A percentile compares a stretch with the other conserved stretches of the same genome.
Evolutionary conservation across 2,797 vertebrate species (phyloP).

Genomic region (Manis pentadactyla): DNA sequence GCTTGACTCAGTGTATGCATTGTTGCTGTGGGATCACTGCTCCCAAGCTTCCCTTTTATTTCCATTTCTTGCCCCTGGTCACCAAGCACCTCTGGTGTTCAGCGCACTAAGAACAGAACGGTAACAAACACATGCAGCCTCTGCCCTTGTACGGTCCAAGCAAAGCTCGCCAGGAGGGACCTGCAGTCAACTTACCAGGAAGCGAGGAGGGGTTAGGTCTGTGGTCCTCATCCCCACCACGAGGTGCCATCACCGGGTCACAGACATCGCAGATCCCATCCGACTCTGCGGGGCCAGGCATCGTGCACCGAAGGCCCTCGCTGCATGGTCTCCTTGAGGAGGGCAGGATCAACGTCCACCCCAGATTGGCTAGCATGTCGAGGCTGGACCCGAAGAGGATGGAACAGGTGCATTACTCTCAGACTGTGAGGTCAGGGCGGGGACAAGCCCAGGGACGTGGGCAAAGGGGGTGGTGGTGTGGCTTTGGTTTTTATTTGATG

Average conservation of each 20-base stretch:
- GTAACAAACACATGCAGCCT: background rate
- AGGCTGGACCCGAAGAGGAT: background rate
- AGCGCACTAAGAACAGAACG: background rate
- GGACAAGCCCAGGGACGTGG: background rate
- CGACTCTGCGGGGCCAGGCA: fast-evolving
- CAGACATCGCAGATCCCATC: fast-evolving
- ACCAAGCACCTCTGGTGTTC: background rate
- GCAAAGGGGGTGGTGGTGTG: background rate
- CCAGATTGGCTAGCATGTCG: too few relatives aligned
- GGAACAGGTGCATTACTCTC: background rate
- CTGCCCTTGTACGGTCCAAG: background rate
- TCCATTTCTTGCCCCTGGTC: background rate
- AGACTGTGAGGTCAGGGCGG: fast-evolving
- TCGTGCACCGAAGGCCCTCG: fast-evolving
- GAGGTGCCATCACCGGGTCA: fast-evolving
- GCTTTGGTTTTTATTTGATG: background rate
- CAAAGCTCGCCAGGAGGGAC: background rate
- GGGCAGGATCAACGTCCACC: background rate
- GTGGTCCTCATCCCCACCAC: fast-evolving
- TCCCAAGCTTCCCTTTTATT: background rate
- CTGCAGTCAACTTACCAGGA: fast-evolving
- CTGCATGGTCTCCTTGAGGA: background rate
- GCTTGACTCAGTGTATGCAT: fast-evolving
- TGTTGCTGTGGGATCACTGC: fast-evolving
- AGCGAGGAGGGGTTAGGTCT: background rate